A percentile compares a stretch with the other conserved stretches of the same genome.
phyloP scores from a whole-genome alignment of 2,113 vertebrate genomes.

The Burhinus oedicnemus region DNA sequence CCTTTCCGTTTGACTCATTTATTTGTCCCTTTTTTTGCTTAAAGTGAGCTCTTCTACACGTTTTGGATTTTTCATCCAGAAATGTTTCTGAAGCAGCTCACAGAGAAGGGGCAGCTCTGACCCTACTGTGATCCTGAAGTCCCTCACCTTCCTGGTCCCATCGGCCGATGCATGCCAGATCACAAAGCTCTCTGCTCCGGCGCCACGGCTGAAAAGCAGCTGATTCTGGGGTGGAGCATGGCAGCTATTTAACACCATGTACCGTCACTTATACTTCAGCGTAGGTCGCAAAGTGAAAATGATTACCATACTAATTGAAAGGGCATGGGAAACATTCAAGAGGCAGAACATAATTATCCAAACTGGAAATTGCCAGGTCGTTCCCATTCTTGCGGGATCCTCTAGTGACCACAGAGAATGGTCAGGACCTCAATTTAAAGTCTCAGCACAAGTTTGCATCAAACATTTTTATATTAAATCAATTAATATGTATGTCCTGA shows the following conservation, averaged over 20 bases:
- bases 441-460: slow-evolving; percentile 55
- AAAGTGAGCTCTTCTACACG: not conserved
- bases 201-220: not conserved
- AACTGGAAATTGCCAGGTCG: slow-evolving; percentile 59
- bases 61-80: not conserved
- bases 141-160: not conserved
- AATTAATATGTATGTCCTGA: slow-evolving; percentile 50
- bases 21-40: not conserved
- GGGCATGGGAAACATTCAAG: slow-evolving; percentile 53
- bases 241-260: slow-evolving; percentile 10
- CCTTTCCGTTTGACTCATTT: not conserved
- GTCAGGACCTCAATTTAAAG: slow-evolving; percentile 61
- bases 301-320: slow-evolving; percentile 71
- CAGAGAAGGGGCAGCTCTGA: not conserved
- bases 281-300: slow-evolving; percentile 22
- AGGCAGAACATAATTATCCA: slow-evolving; percentile 63
- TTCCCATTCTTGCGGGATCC: slow-evolving; percentile 47
- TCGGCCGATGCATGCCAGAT: accelerated
- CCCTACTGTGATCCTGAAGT: not conserved
- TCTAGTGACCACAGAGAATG: slow-evolving; percentile 52
- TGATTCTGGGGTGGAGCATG: not conserved
- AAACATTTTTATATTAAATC: slow-evolving; percentile 51
- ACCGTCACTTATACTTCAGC: not conserved
- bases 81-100: not conserved
- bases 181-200: not conserved